Base-by-base conservation (phyloP, 2,888 invertebrate genomes). In the Eubasilissa splendida region DNA sequence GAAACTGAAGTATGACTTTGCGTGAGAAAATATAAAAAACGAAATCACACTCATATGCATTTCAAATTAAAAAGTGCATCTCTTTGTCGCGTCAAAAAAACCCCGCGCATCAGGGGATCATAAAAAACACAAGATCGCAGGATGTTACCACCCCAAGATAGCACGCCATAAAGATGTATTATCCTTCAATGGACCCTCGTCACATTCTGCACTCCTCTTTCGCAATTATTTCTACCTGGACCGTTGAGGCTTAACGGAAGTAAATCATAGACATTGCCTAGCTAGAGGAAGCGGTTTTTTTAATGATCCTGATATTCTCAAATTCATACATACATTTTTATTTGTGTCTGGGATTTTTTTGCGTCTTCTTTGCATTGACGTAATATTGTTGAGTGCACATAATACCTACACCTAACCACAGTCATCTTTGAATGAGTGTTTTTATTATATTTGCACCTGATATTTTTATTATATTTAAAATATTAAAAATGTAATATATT, bases 1-100 rank as follows among this genome's bases (percentile, higher is more conserved):
- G 63, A 12, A 4, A 42, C 31, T 66, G 42, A 42, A 63, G 33
- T 22, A 31, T 11, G 59, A 77, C 42, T 65, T 53, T 78, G 80
- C 82, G 83, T 83, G 83, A 83, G 83, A 83, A 83, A 83, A 79
- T 58, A 73, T 75, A 82, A 83, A 83, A 83, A 83, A 83, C 53
- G 52, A 58, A 77, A 77, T 81, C 81, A 76, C 79, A 83, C 80
- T 79, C 80, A 79, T 77, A 78, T 79, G 80, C 82, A 80, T 82
- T 82, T 80, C 78, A 80, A 82, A 80, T 82, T 79, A 82, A 82
- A 82, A 82, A 82, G 65, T 77, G 81, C 68, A 74, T 71, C 74
- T 73, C 54, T 54, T 80, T 79, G 82, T 79, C 50, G 22, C 63
- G 59, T 68, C 65, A 83, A 81, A 83, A 83, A 42, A 42, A 78